Base-by-base conservation (phyloP, 1,140 invertebrate species). In the Scaptomyza pallida region DNA sequence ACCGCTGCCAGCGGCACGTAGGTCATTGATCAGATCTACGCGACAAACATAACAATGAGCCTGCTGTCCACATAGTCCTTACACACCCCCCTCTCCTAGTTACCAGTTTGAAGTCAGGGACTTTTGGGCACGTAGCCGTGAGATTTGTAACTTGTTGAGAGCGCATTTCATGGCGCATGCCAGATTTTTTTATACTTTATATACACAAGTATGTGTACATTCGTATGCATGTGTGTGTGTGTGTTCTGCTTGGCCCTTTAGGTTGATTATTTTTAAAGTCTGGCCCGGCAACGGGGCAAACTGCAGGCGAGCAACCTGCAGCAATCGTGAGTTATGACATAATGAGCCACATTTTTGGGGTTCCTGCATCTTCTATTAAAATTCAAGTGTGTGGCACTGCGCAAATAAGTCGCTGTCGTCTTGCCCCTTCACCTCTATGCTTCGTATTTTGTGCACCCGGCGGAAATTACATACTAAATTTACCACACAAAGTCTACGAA, bases 21-120 rank as follows among this genome's bases (percentile, higher is more conserved):
- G 81, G 82, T 78, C 81, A 86, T 86, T 86, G 81, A 86, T 86
- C 81, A 86, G 81, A 86, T 86, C 82, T 86, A 86, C 81, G 81
- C 81, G 82, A 88, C 81, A 78, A 88, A 86, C 73, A 86, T 86
- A 88, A 69, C 74, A 86, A 86, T 81, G 73, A 51, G 72, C 47
- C n/a, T 44, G 30, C n/a, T 44, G 30, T 33, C 13, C 19, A 9
- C 43, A 44, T 15, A 37, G 8, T 37, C 13, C 33, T 37, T 3
- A n/a, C 26, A 2, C 26, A 0, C 1, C 26, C 6, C 8, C 26
- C 6, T 2, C 2, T 21, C 4, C 8, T 2, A n/a, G 0, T 37
- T 37, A 10, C 33, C 33, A n/a, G 12, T 35, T 35, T 4, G n/a
- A n/a, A 23, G 52, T 26, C 8, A 6, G 37, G 56, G 60, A 57